phyloP scores from a whole-genome alignment of 2,888 invertebrate species.

The Abrostola triplasia region DNA sequence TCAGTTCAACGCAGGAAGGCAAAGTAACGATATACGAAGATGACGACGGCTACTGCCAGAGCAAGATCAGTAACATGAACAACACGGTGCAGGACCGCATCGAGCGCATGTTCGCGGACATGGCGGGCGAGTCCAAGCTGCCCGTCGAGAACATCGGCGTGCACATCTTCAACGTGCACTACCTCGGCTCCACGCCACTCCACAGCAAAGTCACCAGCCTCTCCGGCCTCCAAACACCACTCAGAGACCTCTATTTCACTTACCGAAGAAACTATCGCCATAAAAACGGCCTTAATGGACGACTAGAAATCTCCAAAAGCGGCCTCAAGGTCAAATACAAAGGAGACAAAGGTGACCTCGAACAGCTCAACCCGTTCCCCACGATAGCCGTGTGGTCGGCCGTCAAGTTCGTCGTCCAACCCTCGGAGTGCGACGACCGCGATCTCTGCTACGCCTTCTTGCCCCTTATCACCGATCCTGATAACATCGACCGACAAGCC shows the following conservation, averaged over 20 bases:
- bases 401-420: conserved; percentile 93
- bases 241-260: conserved; percentile 91
- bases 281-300: conserved; percentile 87
- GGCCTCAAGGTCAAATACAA: conserved; percentile 93
- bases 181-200: conserved; percentile 94
- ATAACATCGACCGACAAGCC: conserved; percentile 92
- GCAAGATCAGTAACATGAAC: conserved; percentile 76
- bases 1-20: conserved; percentile 72
- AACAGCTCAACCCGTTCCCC: conserved; percentile 94
- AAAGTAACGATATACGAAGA: conserved; percentile 79
- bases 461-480: conserved; percentile 94
- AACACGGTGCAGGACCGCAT: conserved; percentile 95
- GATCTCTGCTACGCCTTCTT: conserved; percentile 92
- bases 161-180: conserved; percentile 92
- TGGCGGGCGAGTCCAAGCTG: conserved; percentile 87
- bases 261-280: conserved; percentile 87
- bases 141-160: conserved; percentile 87
- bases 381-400: conserved; percentile 98
- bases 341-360: conserved; percentile 89
- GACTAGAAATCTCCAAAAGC: conserved; percentile 90
- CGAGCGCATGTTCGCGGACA: conserved; percentile 94
- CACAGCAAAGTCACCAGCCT: conserved; percentile 94
- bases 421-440: conserved; percentile 86
- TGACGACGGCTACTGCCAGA: conserved; percentile 80
- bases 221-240: conserved; percentile 93